phyloP scores from a whole-genome alignment of 2,797 vertebrate species.

The Distichodus sexfasciatus region DNA sequence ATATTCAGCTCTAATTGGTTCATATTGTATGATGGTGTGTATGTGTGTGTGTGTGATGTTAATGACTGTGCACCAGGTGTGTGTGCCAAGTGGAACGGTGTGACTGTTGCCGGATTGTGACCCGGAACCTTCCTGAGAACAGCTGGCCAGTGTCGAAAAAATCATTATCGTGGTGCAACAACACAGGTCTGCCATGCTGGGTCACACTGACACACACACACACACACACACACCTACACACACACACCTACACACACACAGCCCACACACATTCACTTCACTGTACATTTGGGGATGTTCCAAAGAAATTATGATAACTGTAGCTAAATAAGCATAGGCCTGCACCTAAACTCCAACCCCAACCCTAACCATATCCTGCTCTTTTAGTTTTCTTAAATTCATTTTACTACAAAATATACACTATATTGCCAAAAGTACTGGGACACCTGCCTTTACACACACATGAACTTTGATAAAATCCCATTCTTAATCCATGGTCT shows the following conservation, averaged over 20 bases:
- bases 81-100: slow-evolving; percentile 25
- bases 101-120: slow-evolving; percentile 24
- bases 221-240: slow-evolving; percentile 3
- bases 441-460: no score
- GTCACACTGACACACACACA: slow-evolving; percentile 31
- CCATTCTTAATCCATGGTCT: no score
- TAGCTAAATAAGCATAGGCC: no score
- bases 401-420: no score
- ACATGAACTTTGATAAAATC: no score
- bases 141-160: slow-evolving; percentile 48
- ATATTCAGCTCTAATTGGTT: slow-evolving; percentile 34
- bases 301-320: no score
- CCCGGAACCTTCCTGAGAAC: slow-evolving; percentile 39
- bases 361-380: no score
- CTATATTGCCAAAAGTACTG: no score
- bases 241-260: slow-evolving; percentile 15
- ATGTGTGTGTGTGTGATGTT: slow-evolving; percentile 24
- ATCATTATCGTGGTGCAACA: slow-evolving; percentile 37
- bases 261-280: neutral
- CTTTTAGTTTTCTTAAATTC: no score
- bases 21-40: neutral
- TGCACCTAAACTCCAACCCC: no score
- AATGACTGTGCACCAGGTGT: slow-evolving; percentile 35
- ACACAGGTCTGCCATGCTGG: slow-evolving; percentile 29
- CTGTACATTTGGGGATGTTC: slow-evolving; percentile 6